These are phyloP conservation scores for Pocillopora verrucosa DNA, from an alignment of 64 coral and sea anemone genomes.

Conservation along the genomic window DNA sequence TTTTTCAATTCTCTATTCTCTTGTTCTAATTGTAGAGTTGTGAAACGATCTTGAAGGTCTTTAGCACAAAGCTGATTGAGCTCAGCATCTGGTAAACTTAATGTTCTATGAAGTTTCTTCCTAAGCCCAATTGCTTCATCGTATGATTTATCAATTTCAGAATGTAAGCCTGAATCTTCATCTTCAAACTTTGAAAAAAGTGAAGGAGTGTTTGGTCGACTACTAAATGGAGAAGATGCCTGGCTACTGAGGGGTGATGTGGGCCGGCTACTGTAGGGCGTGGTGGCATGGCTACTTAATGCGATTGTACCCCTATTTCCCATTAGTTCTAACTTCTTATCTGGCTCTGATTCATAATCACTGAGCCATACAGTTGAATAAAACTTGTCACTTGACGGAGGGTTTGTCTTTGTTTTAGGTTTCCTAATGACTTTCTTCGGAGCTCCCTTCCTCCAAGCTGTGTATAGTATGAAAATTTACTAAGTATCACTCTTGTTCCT, in stretches of 20 bases:
- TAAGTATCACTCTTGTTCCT: background rate
- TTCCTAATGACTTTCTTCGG: conserved; percentile 86
- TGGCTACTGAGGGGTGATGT: conserved; percentile 78
- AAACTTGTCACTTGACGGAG: conserved; percentile 91
- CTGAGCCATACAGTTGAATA: conserved; percentile 99
- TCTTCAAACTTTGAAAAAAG: conserved; percentile 69
- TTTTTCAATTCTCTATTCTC: conserved; percentile 95
- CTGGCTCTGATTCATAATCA: conserved; percentile 94
- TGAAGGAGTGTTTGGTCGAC: conserved; percentile 72
- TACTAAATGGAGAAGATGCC: conserved; percentile 76
- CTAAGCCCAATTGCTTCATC: conserved; percentile 75
- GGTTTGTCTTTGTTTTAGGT: conserved; percentile 78
- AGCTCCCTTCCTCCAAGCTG: conserved; percentile 72
- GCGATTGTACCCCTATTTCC: conserved; percentile 75
- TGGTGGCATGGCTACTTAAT: conserved; percentile 71
- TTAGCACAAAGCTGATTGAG: conserved; percentile 81
- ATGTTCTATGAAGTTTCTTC: conserved; percentile 85
- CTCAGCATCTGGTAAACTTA: conserved; percentile 96
- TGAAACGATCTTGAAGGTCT: conserved; percentile 89
- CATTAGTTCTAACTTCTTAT: conserved; percentile 89
- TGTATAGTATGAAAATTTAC: conserved; percentile 57
- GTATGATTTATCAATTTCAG: conserved; percentile 91
- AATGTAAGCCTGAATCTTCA: conserved; percentile 86
- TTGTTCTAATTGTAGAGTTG: conserved; percentile 91
- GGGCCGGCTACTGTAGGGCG: conserved; percentile 81